Conservation (phyloP, 1,140 invertebrate species). For the Ceratoteleas bidentatus region DNA sequence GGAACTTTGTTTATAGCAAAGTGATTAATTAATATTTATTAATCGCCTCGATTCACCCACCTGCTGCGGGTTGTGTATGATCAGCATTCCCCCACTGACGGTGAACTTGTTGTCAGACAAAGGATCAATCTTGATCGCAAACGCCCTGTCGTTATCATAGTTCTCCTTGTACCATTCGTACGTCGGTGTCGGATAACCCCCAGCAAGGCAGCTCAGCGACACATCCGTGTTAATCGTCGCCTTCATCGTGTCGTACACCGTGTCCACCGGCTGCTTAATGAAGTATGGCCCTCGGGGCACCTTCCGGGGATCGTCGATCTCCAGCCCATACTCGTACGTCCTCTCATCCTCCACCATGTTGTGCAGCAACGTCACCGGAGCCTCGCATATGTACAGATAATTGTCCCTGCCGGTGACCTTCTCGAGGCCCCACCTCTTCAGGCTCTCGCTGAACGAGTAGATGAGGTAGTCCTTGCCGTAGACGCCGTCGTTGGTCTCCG, state of each 20-base stretch:
- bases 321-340: slow-evolving; percentile 91
- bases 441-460: slow-evolving; percentile 86
- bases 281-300: slow-evolving; percentile 94
- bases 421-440: slow-evolving; percentile 92
- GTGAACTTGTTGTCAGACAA: slow-evolving; percentile 89
- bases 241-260: slow-evolving; percentile 91
- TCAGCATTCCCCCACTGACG: slow-evolving; percentile 93
- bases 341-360: slow-evolving; percentile 88
- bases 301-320: slow-evolving; percentile 87
- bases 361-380: slow-evolving; percentile 85
- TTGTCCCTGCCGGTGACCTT: slow-evolving; percentile 89
- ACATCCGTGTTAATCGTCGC: slow-evolving; percentile 87
- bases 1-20: no score
- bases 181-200: slow-evolving; percentile 93
- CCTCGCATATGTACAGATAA: slow-evolving; percentile 94
- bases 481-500: slow-evolving; percentile 80
- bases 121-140: slow-evolving; percentile 89
- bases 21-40: no score
- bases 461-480: slow-evolving; percentile 83
- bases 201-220: slow-evolving; percentile 90
- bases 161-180: slow-evolving; percentile 96
- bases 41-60: no score
- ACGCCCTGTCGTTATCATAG: slow-evolving; percentile 88
- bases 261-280: slow-evolving; percentile 90
- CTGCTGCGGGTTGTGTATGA: slow-evolving; percentile 93